A percentile compares a stretch with the other conserved stretches of the same genome.
Evolutionary conservation across 2,113 vertebrate species (phyloP).

Genomic region (Siphamia tubifer): DNA sequence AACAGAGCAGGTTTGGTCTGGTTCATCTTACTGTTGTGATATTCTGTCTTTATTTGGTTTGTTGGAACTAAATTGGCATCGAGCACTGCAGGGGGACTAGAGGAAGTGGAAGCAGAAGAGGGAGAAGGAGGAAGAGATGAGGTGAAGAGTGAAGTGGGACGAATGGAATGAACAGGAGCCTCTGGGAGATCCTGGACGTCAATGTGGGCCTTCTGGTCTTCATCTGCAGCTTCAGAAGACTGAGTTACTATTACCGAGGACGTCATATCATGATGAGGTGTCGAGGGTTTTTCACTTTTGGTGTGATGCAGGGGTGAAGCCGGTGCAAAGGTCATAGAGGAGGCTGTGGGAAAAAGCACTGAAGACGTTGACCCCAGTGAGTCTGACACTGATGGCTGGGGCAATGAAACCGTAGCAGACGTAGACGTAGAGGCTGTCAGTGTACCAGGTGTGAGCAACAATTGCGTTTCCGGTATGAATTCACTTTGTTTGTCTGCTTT

Average conservation of each 20-base stretch:
- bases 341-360: too few relatives aligned
- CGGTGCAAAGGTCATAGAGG: not conserved
- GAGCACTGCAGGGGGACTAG: too few relatives aligned
- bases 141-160: not conserved
- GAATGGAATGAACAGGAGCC: not conserved
- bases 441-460: too few relatives aligned
- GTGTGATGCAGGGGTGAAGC: not conserved
- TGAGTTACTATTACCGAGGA: not conserved
- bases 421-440: not conserved
- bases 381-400: not conserved
- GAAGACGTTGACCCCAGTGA: not conserved
- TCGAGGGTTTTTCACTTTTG: not conserved
- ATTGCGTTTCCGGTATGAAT: too few relatives aligned
- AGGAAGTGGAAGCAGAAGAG: not conserved
- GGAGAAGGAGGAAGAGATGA: not conserved
- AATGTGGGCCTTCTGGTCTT: not conserved
- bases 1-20: not conserved
- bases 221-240: not conserved
- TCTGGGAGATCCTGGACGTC: too few relatives aligned
- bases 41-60: not conserved
- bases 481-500: not conserved
- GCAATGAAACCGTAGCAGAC: not conserved
- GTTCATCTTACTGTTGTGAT: not conserved
- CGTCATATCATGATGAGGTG: not conserved
- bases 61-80: too few relatives aligned